Evolutionary conservation across 2,113 vertebrate genomes (phyloP), one percentile per base, ranked within the genome.

Genomic region (Amblyopsis rosae): DNA sequence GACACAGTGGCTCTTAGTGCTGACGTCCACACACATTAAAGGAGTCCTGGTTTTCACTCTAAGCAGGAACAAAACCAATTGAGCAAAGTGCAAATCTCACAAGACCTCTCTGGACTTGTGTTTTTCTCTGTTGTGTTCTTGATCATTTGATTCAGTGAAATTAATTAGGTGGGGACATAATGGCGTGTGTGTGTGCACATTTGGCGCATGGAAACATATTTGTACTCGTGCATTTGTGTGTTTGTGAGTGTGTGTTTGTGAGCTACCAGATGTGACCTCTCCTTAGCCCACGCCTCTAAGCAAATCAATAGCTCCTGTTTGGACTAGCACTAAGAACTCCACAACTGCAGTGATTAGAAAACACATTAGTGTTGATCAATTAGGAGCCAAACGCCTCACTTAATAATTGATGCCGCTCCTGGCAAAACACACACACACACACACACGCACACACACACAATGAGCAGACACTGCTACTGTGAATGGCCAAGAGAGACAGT

Each of bases 311-410:
- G 73, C 87, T 89, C 94, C 92, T 95, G 93, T 96, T 97, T 96
- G 96, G 95, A 96, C 96, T 95, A 94, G 94, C 94, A 93, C 95
- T 96, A 96, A 96, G 95, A 97, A 95, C 92, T 95, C 95, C 93
- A 95, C 93, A 96, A 96, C 94, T 96, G 94, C 94, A 96, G 95
- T 97, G 97, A 98, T 98, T 98, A 98, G 95, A 96, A 98, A 97
- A 98, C 95, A 98, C 96, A 96, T 98, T 96, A 98, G 93, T 91
- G 93, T 95, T 96, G 94, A 94, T 96, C 97, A 98, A 98, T 99
- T 97, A 98, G 94, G 93, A 95, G 93, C 89, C 93, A 95, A 98
- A 96, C 92, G 90, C 92, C 95, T 93, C 93, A 82, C 95, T 98
- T 94, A 98, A 99, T 99, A 97, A 98, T 99, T 99, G 91, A 98